Base-by-base conservation (phyloP, 2,113 vertebrate species). In the Caloenas nicobarica region DNA sequence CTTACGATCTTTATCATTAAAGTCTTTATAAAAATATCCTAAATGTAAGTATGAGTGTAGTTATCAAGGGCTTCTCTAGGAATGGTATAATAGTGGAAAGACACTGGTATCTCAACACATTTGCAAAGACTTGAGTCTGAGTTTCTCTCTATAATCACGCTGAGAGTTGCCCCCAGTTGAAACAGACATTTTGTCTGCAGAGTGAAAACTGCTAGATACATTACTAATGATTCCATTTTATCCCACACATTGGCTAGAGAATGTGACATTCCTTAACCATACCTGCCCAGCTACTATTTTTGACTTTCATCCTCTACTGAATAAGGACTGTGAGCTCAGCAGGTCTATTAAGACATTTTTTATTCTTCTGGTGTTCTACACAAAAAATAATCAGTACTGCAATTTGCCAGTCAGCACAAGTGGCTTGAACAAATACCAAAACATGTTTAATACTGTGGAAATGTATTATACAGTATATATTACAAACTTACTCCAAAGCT, bases 371-470 rank as follows among this genome's bases (percentile, higher is more conserved):
- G n/a, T 86, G n/a, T 60, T 83, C 77, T 68, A 72, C 13, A 61
- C 24, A 62, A 78, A 76, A 80, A 57, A 54, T n/a, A 62, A 84
- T 61, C 22, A 1, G 57, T n/a, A 65, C 50, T 76, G 36, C 44
- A 90, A 86, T 91, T 1, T 2, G 83, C 38, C 78, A 94, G 89
- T 89, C 87, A 87, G 72, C 86, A 76, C 10, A 88, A 88, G 46
- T 36, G 36, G 28, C 40, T 92, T 79, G 53, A 91, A 81, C 25
- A 93, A 87, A 64, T 72, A 77, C 4, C 34, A 70, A 85, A 81
- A 64, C 36, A 58, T 29, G 15, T 69, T 92, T 92, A 96, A 74
- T 89, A 82, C 31, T 64, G 48, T 71, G 48, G 61, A 86, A 95
- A 80, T 79, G 13, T 54, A 87, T 86, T 94, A 77, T 46, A 66